Percentiles rank a stretch among this genome's conserved stretches.
These are phyloP conservation scores for Drosophila tanythrix DNA, from an alignment of 2,888 invertebrate genomes.

Conservation along the genomic window DNA sequence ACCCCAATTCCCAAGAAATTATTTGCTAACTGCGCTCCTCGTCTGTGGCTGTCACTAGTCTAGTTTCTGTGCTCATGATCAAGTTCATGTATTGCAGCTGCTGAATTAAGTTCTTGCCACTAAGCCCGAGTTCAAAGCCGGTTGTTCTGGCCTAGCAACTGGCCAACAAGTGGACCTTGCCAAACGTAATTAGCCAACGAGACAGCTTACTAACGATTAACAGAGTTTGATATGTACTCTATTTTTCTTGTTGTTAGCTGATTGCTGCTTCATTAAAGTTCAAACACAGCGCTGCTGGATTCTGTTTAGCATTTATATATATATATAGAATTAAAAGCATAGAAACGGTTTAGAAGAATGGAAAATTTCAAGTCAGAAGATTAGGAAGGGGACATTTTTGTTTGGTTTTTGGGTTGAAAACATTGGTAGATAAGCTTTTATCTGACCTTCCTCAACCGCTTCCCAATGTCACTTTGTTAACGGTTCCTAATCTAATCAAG, in stretches of 20 bases:
- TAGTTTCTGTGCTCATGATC: slow-evolving; percentile 57
- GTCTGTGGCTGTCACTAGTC: slow-evolving; percentile 39
- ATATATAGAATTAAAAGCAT: background rate
- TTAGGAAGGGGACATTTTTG: background rate
- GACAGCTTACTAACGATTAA: slow-evolving; percentile 6
- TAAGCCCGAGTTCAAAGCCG: slow-evolving; percentile 44
- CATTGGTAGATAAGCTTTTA: background rate
- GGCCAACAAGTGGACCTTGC: slow-evolving; percentile 49
- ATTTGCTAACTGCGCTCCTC: slow-evolving; percentile 23
- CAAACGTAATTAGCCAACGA: slow-evolving; percentile 13
- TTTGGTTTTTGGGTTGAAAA: background rate
- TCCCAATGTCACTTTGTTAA: background rate
- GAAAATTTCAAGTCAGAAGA: background rate
- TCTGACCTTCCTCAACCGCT: background rate
- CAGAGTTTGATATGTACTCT: slow-evolving; percentile 21
- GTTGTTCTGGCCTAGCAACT: slow-evolving; percentile 47
- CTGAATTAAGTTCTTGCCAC: slow-evolving; percentile 28
- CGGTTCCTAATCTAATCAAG: background rate
- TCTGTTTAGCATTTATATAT: background rate
- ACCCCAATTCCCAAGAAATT: slow-evolving; percentile 51
- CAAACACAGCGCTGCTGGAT: slow-evolving; percentile 3
- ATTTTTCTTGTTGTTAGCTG: background rate
- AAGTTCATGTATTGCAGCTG: slow-evolving; percentile 74
- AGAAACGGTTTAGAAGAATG: background rate
- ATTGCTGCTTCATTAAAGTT: slow-evolving; percentile 21